Evolutionary conservation across 2,797 vertebrate genomes (phyloP), one percentile per base, ranked within the genome.

Genomic region (Gymnocypris eckloni): DNA sequence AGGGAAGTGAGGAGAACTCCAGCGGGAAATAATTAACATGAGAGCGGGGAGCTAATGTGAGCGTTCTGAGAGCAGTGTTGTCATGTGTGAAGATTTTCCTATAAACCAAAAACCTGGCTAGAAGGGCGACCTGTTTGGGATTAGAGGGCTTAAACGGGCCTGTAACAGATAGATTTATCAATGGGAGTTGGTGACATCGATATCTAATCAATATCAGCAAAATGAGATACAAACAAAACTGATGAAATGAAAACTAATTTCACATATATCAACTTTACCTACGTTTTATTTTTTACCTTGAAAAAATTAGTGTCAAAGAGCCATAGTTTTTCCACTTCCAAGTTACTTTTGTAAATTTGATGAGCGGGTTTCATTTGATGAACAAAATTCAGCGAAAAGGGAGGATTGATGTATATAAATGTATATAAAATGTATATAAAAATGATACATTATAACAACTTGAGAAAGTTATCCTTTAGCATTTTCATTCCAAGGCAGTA

Each of bases 1-100:
- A 87, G 86, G 89, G 88, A 85, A 86, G 88, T 84, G 87, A 82
- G 86, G 88, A 86, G 88, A 88, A 86, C 83, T 92, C 93, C 90
- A 91, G 83, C 5, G 90, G 92, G 92, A 93, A 92, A 92, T 88
- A 90, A 94, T 93, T 92, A 93, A 94, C 86, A 83, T 43, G 88
- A 82, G 66, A 89, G 90, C 84, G 84, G 69, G 86, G 89, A 75
- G 69, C 10, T 83, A 84, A 83, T 89, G 85, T 81, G 66, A 90
- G 81, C 87, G 88, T 88, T 82, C 41, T 48, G 1, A 85, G 84
- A 88, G 61, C 87, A 85, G 85, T 39, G 13, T 3, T 16, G 67
- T 39, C 77, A 83, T 79, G 67, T 22, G 81, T 89, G 77, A 64
- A 86, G 67, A 54, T 22, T 78, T 16, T 33, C 81, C 86, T 54